Evolutionary conservation across 2,797 vertebrate genomes (phyloP).

Genomic region (Macropus fuliginosus): DNA sequence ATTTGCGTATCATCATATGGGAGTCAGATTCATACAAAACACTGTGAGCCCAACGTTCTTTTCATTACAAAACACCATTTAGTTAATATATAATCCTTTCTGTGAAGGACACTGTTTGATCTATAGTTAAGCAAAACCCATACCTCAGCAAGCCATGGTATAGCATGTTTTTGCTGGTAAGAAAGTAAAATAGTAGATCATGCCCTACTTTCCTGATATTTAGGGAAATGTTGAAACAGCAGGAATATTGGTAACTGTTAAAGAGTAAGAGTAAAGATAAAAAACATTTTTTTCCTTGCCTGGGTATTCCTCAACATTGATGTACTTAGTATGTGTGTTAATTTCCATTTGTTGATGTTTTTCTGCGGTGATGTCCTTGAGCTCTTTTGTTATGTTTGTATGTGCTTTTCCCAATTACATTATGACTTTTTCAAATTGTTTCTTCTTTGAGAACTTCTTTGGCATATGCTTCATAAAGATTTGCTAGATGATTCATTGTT

Average conservation of each 20-base stretch:
- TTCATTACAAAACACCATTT: background rate
- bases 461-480: background rate
- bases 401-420: background rate
- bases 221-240: background rate
- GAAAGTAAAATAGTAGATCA: background rate
- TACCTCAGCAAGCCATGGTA: background rate
- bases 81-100: background rate
- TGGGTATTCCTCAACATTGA: background rate
- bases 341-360: background rate
- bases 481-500: background rate
- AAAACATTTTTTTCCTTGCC: background rate
- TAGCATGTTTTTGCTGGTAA: background rate
- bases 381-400: background rate
- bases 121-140: background rate
- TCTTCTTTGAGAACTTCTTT: background rate
- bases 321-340: background rate
- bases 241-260: background rate
- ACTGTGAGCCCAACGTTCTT: background rate
- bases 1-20: background rate
- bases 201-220: background rate
- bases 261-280: background rate
- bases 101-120: background rate
- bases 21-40: background rate
- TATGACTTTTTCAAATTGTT: background rate
- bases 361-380: background rate